A percentile compares a stretch with the other conserved stretches of the same genome.
These are phyloP conservation scores for Catagonus wagneri DNA, from an alignment of 2,113 vertebrate genomes.

Conservation along the genomic window DNA sequence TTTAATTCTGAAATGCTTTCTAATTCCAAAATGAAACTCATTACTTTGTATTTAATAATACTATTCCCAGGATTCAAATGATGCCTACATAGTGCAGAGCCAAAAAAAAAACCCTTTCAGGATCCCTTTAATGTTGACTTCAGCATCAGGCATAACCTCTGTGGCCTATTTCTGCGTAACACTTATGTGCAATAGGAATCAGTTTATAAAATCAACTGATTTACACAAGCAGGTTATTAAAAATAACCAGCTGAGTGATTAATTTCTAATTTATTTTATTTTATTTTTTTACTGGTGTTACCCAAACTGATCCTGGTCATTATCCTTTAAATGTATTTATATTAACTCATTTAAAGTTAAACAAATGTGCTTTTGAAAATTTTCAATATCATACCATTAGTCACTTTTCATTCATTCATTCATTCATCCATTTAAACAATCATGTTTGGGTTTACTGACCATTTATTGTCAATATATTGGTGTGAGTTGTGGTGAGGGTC, in stretches of 20 bases:
- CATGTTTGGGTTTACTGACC: too few relatives aligned
- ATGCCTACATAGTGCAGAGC: background rate
- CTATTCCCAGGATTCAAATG: background rate
- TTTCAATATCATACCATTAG: background rate
- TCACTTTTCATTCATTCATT: background rate
- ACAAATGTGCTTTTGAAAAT: background rate
- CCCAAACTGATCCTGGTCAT: background rate
- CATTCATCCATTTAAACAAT: background rate
- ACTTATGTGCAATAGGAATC: background rate
- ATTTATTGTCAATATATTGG: background rate
- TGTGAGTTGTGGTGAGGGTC: too few relatives aligned
- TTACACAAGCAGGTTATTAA: background rate
- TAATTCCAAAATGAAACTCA: background rate
- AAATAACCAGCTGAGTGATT: background rate
- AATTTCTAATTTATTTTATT: background rate
- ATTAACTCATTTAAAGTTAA: background rate
- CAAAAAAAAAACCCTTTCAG: background rate
- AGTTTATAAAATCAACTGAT: background rate
- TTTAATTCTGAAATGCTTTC: background rate
- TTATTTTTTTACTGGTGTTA: background rate
- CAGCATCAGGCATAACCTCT: background rate
- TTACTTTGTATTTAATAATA: background rate
- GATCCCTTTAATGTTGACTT: background rate
- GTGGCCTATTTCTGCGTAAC: background rate
- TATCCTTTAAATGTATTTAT: background rate